Evolutionary conservation across 2,888 invertebrate genomes (phyloP), one percentile per base, ranked within the genome.

Genomic region (Panzeria rudis): DNA sequence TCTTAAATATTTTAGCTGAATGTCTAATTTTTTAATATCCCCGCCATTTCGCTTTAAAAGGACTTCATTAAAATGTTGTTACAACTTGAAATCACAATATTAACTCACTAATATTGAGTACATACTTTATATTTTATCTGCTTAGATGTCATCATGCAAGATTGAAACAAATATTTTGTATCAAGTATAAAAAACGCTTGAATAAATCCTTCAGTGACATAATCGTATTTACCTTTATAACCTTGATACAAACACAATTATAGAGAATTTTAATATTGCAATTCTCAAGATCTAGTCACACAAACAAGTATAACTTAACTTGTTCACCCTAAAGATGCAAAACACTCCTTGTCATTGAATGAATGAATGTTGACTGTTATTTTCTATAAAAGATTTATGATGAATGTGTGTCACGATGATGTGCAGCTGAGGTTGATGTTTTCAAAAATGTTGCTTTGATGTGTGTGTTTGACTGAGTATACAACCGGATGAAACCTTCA

Each of bases 401-500:
- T 77, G 29, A 44, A 56, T 72, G 38, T 47, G 11, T 83, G 72
- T 68, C 50, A 76, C 44, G 25, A 59, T 59, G 52, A 56, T 71
- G 47, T 38, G 73, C n/a, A 35, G 23, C 38, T 50, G 66, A 56
- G 15, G 76, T 56, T 66, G 54, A 66, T 76, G 77, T 78, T 61
- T 71, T 71, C 32, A 56, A 72, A 64, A 44, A 72, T 79, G 61
- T 56, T 72, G 44, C 62, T 79, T 71, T 44, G 64, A 72, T 77
- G 50, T 56, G 6, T 41, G 4, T 25, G 54, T 64, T 50, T 83
- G 56, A 47, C 59, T 83, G 56, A 47, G 75, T 75, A 52, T 20
- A 71, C 56, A 72, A 73, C 59, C 83, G 83, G 68, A 83, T 83
- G 44, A 78, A 61, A 68, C 78, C 83, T 83, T 78, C 64, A 59